These are phyloP conservation scores for Crypturellus undulatus DNA, from an alignment of 2,113 vertebrate species.

Conservation along the genomic window DNA sequence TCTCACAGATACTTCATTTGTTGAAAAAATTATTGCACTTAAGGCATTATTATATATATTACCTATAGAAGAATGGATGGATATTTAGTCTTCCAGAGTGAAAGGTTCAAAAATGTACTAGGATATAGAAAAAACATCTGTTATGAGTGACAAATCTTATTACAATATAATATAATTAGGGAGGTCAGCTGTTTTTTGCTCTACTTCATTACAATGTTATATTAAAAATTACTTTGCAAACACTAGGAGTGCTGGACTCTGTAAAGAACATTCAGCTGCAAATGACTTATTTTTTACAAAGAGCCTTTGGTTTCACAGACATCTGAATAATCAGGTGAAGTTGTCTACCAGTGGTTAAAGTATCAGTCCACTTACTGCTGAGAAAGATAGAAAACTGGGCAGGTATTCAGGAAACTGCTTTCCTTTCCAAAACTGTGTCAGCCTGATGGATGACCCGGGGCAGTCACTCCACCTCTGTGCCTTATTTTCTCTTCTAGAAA, in stretches of 20 bases:
- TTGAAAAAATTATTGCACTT: not conserved
- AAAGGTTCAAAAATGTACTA: not conserved
- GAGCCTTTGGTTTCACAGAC: not conserved
- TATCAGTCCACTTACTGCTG: not conserved
- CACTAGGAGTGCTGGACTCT: not conserved
- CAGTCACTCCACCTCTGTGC: not conserved
- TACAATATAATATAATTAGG: not conserved
- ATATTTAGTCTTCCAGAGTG: not conserved
- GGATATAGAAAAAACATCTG: not conserved
- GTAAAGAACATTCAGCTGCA: not conserved
- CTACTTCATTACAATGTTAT: not conserved
- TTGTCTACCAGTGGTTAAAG: not conserved
- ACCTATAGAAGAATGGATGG: not conserved
- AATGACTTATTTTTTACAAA: not conserved
- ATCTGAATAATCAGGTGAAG: not conserved
- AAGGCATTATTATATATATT: not conserved
- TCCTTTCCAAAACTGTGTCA: not conserved
- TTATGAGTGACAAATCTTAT: not conserved
- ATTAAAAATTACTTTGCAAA: not conserved
- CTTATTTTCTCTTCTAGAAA: conserved; percentile 7
- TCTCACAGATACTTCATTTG: not conserved
- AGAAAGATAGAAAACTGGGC: not conserved
- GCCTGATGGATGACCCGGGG: not conserved
- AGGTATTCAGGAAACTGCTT: conserved; percentile 24
- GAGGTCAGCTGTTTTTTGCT: not conserved